Evolutionary conservation across 37 sponge, comb jelly and placozoan species (phyloP).

Genomic region (Cliona cf. orientalis): DNA sequence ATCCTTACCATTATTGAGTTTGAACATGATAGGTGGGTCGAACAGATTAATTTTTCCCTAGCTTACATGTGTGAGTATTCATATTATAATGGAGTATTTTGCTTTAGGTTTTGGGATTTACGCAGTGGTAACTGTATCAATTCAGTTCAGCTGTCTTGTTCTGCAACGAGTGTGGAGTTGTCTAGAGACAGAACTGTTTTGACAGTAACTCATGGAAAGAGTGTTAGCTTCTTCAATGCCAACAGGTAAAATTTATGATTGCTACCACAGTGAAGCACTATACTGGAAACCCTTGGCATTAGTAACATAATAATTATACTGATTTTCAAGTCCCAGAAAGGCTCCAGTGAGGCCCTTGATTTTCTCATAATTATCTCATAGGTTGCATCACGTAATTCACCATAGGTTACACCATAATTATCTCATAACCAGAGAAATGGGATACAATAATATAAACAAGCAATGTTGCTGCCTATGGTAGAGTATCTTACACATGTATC

Average conservation of each 20-base stretch:
- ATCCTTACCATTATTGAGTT: not conserved
- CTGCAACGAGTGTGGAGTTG: conserved; percentile 76
- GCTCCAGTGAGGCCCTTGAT: too few relatives aligned
- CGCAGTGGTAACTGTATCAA: conserved; percentile 32
- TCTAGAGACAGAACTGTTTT: conserved; percentile 46
- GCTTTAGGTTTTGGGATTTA: conserved; percentile 74
- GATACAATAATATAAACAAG: too few relatives aligned
- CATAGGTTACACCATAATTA: too few relatives aligned
- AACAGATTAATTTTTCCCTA: not conserved
- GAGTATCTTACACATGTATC: too few relatives aligned
- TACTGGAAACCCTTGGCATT: too few relatives aligned
- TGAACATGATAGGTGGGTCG: not conserved
- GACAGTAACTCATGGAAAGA: conserved; percentile 63
- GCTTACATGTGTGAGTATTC: not conserved
- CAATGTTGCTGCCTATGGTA: too few relatives aligned
- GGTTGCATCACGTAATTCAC: too few relatives aligned
- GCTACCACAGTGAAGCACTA: not conserved
- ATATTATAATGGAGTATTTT: not conserved
- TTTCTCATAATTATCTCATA: too few relatives aligned
- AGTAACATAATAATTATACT: too few relatives aligned
- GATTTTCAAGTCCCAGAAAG: too few relatives aligned
- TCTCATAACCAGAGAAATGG: too few relatives aligned
- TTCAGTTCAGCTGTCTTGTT: conserved; percentile 16
- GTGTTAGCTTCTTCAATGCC: conserved; percentile 62
- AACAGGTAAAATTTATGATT: conserved; percentile 50